These are phyloP conservation scores for Deroptyus accipitrinus DNA, from an alignment of 2,113 vertebrate genomes.

Conservation along the genomic window DNA sequence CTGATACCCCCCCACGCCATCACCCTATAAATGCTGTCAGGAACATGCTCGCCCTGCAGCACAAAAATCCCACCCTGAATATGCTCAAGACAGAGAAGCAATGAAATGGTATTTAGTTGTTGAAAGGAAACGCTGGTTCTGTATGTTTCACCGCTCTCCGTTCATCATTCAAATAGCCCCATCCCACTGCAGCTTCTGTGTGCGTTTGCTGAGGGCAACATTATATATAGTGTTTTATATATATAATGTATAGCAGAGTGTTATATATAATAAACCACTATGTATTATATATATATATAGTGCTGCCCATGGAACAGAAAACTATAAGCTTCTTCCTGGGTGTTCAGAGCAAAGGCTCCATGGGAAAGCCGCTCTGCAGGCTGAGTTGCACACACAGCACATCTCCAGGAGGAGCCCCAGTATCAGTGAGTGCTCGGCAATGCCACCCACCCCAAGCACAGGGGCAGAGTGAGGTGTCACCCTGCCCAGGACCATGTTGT, in stretches of 20 bases:
- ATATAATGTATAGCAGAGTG: no score
- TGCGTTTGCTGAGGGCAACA: background rate
- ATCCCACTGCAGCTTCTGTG: no score
- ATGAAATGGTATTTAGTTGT: accelerated
- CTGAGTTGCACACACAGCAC: accelerated
- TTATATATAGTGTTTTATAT: background rate
- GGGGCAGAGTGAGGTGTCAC: accelerated
- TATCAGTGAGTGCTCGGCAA: accelerated
- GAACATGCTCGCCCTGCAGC: accelerated
- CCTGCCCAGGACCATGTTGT: background rate
- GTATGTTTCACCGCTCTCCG: background rate
- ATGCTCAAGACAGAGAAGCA: background rate
- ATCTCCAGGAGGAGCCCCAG: background rate
- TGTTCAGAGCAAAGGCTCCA: background rate
- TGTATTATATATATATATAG: background rate
- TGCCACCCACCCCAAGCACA: accelerated
- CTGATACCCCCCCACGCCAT: accelerated
- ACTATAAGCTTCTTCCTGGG: background rate
- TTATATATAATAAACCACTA: background rate
- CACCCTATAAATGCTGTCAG: accelerated
- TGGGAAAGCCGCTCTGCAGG: accelerated
- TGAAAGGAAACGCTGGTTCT: background rate
- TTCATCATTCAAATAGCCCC: background rate
- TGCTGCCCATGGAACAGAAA: background rate
- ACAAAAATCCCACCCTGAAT: background rate